Conservation (phyloP, 2,888 invertebrate genomes). For the Xestobium rufovillosum region DNA sequence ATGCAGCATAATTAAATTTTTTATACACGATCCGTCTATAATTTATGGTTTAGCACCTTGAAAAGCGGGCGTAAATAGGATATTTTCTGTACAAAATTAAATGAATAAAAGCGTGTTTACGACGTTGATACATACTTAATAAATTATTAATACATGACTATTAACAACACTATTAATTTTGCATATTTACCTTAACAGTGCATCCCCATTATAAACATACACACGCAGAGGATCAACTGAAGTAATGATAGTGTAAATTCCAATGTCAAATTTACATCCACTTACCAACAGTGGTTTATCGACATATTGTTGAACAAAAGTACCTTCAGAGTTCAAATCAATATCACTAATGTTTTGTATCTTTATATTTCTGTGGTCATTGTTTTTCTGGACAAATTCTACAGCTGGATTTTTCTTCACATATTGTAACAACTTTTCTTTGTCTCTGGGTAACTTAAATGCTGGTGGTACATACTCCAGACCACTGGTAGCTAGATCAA, state of each 20-base stretch:
- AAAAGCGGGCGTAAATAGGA: no score
- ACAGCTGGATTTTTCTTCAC: conserved; percentile 57
- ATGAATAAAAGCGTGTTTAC: no score
- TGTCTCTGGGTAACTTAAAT: conserved; percentile 76
- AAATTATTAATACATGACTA: no score
- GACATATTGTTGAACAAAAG: conserved; percentile 88
- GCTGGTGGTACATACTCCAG: conserved; percentile 77
- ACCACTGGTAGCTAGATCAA: conserved; percentile 73
- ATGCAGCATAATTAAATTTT: conserved; percentile 21
- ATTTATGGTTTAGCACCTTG: no score
- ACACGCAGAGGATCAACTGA: conserved; percentile 84
- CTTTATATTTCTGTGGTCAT: conserved; percentile 80
- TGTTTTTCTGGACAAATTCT: conserved; percentile 86
- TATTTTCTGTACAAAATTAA: no score
- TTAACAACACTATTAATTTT: no score
- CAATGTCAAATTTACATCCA: conserved; percentile 94
- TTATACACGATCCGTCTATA: no score
- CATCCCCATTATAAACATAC: conserved; percentile 85
- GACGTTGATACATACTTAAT: no score
- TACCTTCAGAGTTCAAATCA: conserved; percentile 60
- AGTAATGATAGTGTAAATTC: conserved; percentile 86
- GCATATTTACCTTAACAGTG: conserved; percentile 69
- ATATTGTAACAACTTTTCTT: conserved; percentile 61
- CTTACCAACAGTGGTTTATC: conserved; percentile 83
- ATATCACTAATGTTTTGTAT: conserved; percentile 66